Percentiles rank a stretch among this genome's conserved stretches.
These are phyloP conservation scores for Nephotettix cincticeps DNA, from an alignment of 1,140 invertebrate genomes.

Conservation along the genomic window DNA sequence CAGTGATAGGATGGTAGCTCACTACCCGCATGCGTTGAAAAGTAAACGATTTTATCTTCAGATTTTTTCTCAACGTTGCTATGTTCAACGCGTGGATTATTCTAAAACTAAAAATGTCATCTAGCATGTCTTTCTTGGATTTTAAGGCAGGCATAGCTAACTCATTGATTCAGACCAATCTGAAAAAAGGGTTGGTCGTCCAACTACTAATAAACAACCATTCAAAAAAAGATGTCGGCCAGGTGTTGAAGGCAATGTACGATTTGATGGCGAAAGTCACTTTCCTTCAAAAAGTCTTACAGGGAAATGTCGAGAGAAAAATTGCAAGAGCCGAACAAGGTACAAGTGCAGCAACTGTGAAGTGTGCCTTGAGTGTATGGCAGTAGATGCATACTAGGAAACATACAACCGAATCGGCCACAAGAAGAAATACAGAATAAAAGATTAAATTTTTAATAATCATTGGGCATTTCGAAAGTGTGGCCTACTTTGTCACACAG, in stretches of 20 bases:
- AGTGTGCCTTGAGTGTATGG: slow-evolving; percentile 33
- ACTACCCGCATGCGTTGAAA: slow-evolving; percentile 36
- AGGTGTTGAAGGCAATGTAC: not conserved
- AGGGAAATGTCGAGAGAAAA: slow-evolving; percentile 23
- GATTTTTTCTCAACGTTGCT: slow-evolving; percentile 38
- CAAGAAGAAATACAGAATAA: too few species aligned
- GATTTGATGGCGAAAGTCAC: slow-evolving; percentile 25
- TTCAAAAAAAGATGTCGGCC: not conserved
- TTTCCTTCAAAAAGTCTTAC: slow-evolving; percentile 24
- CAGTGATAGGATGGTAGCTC: slow-evolving; percentile 37
- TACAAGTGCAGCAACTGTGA: slow-evolving; percentile 28
- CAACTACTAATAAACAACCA: not conserved
- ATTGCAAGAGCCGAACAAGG: slow-evolving; percentile 27
- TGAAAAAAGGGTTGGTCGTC: slow-evolving; percentile 12
- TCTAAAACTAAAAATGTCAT: slow-evolving; percentile 26
- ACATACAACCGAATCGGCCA: too few species aligned
- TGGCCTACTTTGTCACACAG: too few species aligned
- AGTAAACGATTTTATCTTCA: slow-evolving; percentile 38
- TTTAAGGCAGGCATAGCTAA: slow-evolving; percentile 27
- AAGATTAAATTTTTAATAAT: too few species aligned
- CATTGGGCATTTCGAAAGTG: too few species aligned
- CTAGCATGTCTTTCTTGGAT: slow-evolving; percentile 23
- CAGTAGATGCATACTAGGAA: too few species aligned
- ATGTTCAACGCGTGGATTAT: slow-evolving; percentile 39
- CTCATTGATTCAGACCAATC: slow-evolving; percentile 7